These are phyloP conservation scores for Lithophane socia DNA, from an alignment of 2,888 invertebrate genomes.

Conservation along the genomic window DNA sequence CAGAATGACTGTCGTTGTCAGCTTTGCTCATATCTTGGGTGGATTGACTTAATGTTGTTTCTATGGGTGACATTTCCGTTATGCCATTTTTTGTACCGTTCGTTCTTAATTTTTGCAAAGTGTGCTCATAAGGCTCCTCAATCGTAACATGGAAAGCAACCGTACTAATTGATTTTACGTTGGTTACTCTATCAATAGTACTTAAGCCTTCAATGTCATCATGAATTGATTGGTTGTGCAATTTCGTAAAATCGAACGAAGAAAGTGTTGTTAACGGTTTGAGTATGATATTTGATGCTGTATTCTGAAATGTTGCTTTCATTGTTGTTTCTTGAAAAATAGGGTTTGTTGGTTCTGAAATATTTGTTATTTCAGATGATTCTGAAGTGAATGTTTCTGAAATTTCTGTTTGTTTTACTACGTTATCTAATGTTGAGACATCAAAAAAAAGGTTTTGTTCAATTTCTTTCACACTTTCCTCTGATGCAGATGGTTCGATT, in stretches of 20 bases:
- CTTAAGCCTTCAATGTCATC: not conserved
- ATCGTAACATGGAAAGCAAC: not conserved
- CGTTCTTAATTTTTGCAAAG: not conserved
- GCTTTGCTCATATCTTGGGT: not conserved
- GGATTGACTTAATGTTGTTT: not conserved
- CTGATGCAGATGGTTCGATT: not conserved
- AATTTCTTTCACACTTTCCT: not conserved
- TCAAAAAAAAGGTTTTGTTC: not conserved
- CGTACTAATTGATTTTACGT: not conserved
- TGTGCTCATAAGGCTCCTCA: not conserved
- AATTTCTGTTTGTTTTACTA: not conserved
- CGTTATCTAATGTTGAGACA: not conserved
- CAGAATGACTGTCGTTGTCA: not conserved
- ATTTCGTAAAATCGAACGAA: not conserved
- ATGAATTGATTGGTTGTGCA: not conserved
- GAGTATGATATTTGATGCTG: not conserved
- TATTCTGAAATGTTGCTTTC: not conserved
- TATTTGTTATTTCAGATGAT: not conserved
- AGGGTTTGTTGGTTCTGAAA: not conserved
- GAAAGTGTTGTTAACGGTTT: not conserved
- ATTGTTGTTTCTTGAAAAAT: not conserved
- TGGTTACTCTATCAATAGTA: not conserved
- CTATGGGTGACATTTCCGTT: not conserved
- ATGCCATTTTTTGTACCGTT: not conserved
- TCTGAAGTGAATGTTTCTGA: not conserved